phyloP scores from a whole-genome alignment of 1,140 invertebrate genomes.

The Dendrolimus kikuchii region DNA sequence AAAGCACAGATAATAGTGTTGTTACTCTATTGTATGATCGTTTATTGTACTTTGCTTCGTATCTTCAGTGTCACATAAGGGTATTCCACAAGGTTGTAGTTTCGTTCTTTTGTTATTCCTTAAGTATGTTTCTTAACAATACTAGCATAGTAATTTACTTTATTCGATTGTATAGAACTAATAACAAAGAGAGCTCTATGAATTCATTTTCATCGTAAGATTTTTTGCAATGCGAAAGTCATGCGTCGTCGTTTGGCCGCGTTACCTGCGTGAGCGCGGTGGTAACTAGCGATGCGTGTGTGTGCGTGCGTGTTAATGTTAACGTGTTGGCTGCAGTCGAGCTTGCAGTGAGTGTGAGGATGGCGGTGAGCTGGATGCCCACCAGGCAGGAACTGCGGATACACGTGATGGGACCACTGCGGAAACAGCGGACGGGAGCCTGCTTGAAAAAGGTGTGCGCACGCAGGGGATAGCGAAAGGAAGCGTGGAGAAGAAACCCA shows the following conservation, averaged over 20 bases:
- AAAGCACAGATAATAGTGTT: slow-evolving; percentile 12
- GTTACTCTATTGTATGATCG: slow-evolving; percentile 7
- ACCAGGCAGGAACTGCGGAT: slow-evolving; percentile 91
- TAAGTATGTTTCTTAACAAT: too few species aligned
- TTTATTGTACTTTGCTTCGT: too few species aligned
- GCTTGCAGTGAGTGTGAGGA: slow-evolving; percentile 65
- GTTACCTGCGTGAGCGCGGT: slow-evolving; percentile 73
- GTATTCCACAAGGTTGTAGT: too few species aligned
- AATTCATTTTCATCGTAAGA: not conserved
- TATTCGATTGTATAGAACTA: not conserved
- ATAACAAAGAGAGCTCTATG: too few species aligned
- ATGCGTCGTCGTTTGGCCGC: slow-evolving; percentile 29
- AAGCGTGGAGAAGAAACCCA: slow-evolving; percentile 3
- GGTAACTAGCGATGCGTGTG: slow-evolving; percentile 67
- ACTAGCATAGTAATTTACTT: too few species aligned
- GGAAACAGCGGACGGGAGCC: slow-evolving; percentile 85
- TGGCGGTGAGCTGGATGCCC: slow-evolving; percentile 82
- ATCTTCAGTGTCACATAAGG: too few species aligned
- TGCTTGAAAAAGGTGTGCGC: slow-evolving; percentile 11
- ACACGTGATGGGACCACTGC: slow-evolving; percentile 93
- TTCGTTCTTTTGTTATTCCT: too few species aligned
- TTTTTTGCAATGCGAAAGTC: slow-evolving; percentile 32
- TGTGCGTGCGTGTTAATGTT: slow-evolving; percentile 73
- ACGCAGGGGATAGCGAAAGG: not conserved
- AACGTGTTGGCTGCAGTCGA: slow-evolving; percentile 71